Evolutionary conservation across 2,113 vertebrate species (phyloP).

Genomic region (Muscicapa adusta): DNA sequence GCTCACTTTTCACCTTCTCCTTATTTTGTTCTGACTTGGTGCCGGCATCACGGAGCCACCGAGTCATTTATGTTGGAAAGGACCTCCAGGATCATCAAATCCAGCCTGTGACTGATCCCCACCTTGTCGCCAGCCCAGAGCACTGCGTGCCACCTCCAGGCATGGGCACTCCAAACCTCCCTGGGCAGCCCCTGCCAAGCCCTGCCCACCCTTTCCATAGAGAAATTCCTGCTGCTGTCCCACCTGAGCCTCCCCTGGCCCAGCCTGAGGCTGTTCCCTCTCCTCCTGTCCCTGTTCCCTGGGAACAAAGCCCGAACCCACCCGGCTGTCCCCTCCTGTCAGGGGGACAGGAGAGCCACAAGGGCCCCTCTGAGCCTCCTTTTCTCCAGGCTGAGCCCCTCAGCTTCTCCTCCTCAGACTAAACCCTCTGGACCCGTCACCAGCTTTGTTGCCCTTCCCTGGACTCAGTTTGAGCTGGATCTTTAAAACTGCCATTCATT

Average conservation of each 20-base stretch:
- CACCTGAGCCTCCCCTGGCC: accelerated
- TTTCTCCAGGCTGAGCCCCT: background rate
- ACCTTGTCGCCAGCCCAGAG: background rate
- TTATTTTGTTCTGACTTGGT: background rate
- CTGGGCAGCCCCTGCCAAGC: accelerated
- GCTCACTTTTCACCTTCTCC: background rate
- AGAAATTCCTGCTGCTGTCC: background rate
- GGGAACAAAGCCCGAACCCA: no score
- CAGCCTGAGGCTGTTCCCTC: accelerated
- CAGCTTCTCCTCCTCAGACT: background rate
- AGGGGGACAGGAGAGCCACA: background rate
- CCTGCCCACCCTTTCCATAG: background rate
- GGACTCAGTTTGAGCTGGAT: background rate
- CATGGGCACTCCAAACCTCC: background rate
- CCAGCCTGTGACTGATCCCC: accelerated
- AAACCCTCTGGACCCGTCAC: background rate
- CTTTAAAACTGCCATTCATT: background rate
- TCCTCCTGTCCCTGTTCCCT: background rate
- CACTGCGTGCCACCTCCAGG: background rate
- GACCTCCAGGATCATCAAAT: background rate
- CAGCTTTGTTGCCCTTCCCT: background rate
- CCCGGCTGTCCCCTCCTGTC: background rate
- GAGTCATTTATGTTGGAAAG: background rate
- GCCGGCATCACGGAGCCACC: background rate
- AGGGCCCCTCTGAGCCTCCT: background rate